phyloP scores from a whole-genome alignment of 2,888 invertebrate species.

The Meiosimyza decipiens region DNA sequence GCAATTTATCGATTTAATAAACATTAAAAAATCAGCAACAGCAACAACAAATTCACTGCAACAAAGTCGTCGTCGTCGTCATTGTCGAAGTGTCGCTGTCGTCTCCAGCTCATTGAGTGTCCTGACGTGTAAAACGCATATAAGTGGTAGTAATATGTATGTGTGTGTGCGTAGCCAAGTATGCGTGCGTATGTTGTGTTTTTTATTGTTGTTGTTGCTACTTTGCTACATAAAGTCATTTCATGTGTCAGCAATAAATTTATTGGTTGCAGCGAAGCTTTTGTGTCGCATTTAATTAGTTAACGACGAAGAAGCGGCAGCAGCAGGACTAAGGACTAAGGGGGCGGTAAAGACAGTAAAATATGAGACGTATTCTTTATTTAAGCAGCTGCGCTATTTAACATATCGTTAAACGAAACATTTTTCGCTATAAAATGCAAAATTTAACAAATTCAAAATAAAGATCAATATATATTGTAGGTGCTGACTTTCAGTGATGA shows the following conservation, averaged over 20 bases:
- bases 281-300: constrained; percentile 32
- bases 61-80: background rate
- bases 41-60: too few relatives aligned
- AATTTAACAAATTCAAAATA: too few relatives aligned
- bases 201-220: background rate
- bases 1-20: constrained; percentile 41
- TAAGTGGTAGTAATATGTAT: background rate
- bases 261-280: constrained; percentile 30
- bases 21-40: constrained; percentile 29
- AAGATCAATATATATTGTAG: too few relatives aligned
- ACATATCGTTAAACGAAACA: too few relatives aligned
- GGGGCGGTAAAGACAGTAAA: background rate
- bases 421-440: too few relatives aligned
- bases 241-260: constrained; percentile 38
- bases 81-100: constrained; percentile 11
- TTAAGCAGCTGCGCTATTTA: too few relatives aligned
- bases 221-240: constrained; percentile 25
- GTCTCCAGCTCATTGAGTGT: constrained; percentile 20
- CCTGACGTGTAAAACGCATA: constrained; percentile 18
- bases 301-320: constrained; percentile 1
- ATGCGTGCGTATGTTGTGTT: background rate
- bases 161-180: background rate
- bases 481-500: too few relatives aligned
- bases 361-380: background rate
- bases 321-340: background rate